phyloP scores from a whole-genome alignment of 2,797 vertebrate genomes.

The Poecilia velifera region DNA sequence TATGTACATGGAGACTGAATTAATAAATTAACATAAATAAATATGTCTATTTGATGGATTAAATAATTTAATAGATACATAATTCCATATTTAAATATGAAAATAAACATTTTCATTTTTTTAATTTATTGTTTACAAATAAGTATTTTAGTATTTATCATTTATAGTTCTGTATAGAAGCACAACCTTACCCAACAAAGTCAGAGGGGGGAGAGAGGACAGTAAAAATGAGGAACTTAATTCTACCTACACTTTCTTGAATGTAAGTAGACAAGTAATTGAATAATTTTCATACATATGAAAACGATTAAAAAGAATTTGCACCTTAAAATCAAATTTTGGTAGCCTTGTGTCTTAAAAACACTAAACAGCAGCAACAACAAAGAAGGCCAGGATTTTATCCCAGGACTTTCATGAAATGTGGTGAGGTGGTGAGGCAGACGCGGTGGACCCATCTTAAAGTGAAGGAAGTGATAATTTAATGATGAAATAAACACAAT shows the following conservation, averaged over 20 bases:
- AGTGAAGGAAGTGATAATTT: no score
- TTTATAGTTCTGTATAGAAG: background rate
- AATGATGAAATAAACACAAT: no score
- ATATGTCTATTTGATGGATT: background rate
- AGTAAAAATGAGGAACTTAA: background rate
- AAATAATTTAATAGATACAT: background rate
- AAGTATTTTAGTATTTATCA: background rate
- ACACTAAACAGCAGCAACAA: background rate
- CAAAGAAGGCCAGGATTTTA: background rate
- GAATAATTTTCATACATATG: background rate
- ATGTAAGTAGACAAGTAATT: background rate
- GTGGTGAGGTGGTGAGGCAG: no score
- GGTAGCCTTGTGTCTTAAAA: background rate
- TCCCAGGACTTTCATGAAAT: background rate
- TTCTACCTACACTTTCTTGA: background rate
- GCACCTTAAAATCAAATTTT: background rate
- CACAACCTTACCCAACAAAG: background rate
- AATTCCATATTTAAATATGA: background rate
- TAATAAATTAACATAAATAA: background rate
- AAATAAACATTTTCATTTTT: background rate
- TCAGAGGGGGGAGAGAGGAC: background rate
- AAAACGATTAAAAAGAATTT: background rate
- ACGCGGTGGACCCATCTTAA: no score
- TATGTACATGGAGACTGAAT: background rate
- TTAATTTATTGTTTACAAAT: background rate